Percentiles rank a stretch among this genome's conserved stretches.
phyloP scores from a whole-genome alignment of 1,140 invertebrate genomes.

The Alviniconcha marisindica region DNA sequence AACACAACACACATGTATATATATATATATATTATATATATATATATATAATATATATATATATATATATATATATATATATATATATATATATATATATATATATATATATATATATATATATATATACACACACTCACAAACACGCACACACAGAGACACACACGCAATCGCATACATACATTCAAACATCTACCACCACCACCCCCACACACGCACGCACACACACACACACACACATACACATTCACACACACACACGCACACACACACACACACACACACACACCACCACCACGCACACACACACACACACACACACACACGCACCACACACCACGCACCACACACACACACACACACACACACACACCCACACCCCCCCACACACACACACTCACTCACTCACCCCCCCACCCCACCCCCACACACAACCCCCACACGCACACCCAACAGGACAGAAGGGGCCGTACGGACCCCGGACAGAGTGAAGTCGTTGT shows the following conservation, averaged over 20 bases:
- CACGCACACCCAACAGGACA: background rate
- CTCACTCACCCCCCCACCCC: background rate
- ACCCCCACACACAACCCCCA: too few relatives aligned
- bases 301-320: slow-evolving; percentile 19
- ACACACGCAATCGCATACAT: background rate
- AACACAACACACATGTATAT: too few relatives aligned
- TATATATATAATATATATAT: too few relatives aligned
- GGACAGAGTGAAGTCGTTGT: slow-evolving; percentile 80
- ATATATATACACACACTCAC: slow-evolving; percentile 1
- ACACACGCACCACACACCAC: too few relatives aligned
- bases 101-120: background rate
- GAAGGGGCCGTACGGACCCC: slow-evolving; percentile 71
- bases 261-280: background rate
- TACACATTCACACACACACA: background rate
- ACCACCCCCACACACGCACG: too few relatives aligned
- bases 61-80: background rate
- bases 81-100: background rate
- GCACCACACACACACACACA: slow-evolving; percentile 3
- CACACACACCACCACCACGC: slow-evolving; percentile 20
- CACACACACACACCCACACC: slow-evolving; percentile 1
- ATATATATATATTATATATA: too few relatives aligned
- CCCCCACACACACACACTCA: background rate
- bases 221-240: too few relatives aligned
- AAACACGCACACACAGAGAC: slow-evolving; percentile 1
- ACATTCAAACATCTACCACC: background rate